Percentiles rank a stretch among this genome's conserved stretches.
Conservation (phyloP, 2,888 invertebrate species). For the Campoletis raptor region DNA sequence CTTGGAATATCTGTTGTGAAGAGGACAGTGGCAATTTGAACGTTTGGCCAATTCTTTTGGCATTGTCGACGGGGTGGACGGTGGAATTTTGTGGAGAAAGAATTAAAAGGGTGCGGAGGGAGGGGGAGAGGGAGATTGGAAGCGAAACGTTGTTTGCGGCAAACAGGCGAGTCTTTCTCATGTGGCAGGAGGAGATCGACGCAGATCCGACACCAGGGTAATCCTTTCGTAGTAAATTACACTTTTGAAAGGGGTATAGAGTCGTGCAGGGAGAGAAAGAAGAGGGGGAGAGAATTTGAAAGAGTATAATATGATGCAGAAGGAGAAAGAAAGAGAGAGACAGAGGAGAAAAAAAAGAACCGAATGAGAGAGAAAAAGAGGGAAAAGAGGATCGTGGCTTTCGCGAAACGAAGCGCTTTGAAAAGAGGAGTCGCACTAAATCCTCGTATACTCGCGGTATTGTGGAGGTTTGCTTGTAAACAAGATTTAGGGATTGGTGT, state of each 20-base stretch:
- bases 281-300: slow-evolving; percentile 38
- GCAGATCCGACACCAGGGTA: slow-evolving; percentile 72
- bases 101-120: neutral
- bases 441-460: slow-evolving; percentile 75
- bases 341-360: neutral
- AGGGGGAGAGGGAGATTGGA: slow-evolving; percentile 68
- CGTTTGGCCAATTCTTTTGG: slow-evolving; percentile 45
- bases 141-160: slow-evolving; percentile 60
- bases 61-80: slow-evolving; percentile 53
- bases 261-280: neutral
- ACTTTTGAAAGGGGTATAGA: slow-evolving; percentile 73
- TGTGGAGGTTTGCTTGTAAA: slow-evolving; percentile 81
- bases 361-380: neutral
- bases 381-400: slow-evolving; percentile 68
- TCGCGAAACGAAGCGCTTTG: slow-evolving; percentile 68
- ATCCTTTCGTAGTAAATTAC: slow-evolving; percentile 82
- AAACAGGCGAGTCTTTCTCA: slow-evolving; percentile 65
- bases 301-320: slow-evolving; percentile 29
- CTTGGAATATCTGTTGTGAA: slow-evolving; percentile 40
- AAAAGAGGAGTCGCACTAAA: slow-evolving; percentile 77
- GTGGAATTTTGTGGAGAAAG: neutral
- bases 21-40: slow-evolving; percentile 44
- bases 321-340: neutral
- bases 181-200: slow-evolving; percentile 71
- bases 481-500: slow-evolving; percentile 83